These are phyloP conservation scores for Echinarachnius parma DNA, from an alignment of 53 echinoderm and acorn worm species.

Conservation along the genomic window DNA sequence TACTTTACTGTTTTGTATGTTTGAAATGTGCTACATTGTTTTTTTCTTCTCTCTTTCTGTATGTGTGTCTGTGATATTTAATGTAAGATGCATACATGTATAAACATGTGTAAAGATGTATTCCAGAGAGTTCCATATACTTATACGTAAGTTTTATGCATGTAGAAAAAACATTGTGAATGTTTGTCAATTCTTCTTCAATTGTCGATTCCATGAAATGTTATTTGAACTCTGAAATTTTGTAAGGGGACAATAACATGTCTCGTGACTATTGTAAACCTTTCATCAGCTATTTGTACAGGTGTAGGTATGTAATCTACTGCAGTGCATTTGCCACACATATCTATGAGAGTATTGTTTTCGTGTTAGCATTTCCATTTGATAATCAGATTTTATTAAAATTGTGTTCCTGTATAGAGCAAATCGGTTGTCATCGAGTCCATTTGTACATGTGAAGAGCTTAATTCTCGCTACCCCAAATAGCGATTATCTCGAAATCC, in stretches of 20 bases:
- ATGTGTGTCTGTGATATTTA: constrained; percentile 30
- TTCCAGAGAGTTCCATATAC: constrained; percentile 46
- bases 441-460: too few relatives aligned
- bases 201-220: constrained; percentile 16
- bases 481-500: too few relatives aligned
- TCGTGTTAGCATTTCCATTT: constrained; percentile 34
- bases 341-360: too few relatives aligned
- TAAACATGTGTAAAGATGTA: constrained; percentile 56
- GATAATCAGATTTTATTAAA: constrained; percentile 47
- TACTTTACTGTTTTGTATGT: too few relatives aligned
- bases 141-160: constrained; percentile 49
- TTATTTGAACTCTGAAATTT: constrained; percentile 26
- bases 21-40: neutral
- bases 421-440: too few relatives aligned
- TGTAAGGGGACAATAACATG: neutral
- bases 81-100: constrained; percentile 30
- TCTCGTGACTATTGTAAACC: neutral
- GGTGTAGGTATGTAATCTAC: neutral
- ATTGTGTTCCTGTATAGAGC: constrained; percentile 32
- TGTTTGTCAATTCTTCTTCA: constrained; percentile 39
- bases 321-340: too few relatives aligned
- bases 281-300: neutral
- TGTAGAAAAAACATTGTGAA: constrained; percentile 48
- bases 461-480: too few relatives aligned
- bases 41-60: constrained; percentile 12